A percentile compares a stretch with the other conserved stretches of the same genome.
phyloP scores from a whole-genome alignment of 1,140 invertebrate species.

The Zaprionus davidi region DNA sequence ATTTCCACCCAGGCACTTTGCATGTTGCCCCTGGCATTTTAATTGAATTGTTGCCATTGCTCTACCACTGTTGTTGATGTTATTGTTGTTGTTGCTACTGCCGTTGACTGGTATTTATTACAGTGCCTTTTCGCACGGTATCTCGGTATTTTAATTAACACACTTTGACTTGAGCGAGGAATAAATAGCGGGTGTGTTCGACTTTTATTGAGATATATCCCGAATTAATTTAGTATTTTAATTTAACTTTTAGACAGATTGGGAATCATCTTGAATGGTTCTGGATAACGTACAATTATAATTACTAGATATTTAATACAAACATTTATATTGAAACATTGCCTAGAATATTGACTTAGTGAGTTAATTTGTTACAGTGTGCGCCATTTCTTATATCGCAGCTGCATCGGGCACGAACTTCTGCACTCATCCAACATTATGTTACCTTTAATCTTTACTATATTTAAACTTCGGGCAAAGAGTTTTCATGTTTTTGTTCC shows the following conservation, averaged over 20 bases:
- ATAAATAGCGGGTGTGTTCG: slow-evolving; percentile 26
- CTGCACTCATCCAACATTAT: too few relatives aligned
- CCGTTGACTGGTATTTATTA: slow-evolving; percentile 60
- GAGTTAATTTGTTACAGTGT: too few relatives aligned
- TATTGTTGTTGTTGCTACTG: slow-evolving; percentile 26
- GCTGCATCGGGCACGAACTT: too few relatives aligned
- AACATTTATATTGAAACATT: too few relatives aligned
- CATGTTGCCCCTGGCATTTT: slow-evolving; percentile 73
- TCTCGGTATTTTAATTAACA: slow-evolving; percentile 77
- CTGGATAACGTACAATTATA: too few relatives aligned
- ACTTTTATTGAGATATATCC: slow-evolving; percentile 5
- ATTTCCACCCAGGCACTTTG: slow-evolving; percentile 75
- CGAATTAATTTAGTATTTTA: neutral
- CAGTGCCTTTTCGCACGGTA: slow-evolving; percentile 52
- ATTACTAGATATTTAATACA: too few relatives aligned
- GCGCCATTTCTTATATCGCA: too few relatives aligned
- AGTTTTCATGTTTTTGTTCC: neutral
- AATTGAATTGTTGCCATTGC: slow-evolving; percentile 82
- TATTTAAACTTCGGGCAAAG: too few relatives aligned
- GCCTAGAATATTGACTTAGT: too few relatives aligned
- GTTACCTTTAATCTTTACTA: too few relatives aligned
- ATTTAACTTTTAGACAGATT: neutral
- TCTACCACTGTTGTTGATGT: slow-evolving; percentile 35
- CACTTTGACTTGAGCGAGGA: slow-evolving; percentile 52
- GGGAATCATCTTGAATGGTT: neutral